Evolutionary conservation across 2,888 invertebrate species (phyloP), one percentile per base, ranked within the genome.

Genomic region (Netelia fuscicornis): DNA sequence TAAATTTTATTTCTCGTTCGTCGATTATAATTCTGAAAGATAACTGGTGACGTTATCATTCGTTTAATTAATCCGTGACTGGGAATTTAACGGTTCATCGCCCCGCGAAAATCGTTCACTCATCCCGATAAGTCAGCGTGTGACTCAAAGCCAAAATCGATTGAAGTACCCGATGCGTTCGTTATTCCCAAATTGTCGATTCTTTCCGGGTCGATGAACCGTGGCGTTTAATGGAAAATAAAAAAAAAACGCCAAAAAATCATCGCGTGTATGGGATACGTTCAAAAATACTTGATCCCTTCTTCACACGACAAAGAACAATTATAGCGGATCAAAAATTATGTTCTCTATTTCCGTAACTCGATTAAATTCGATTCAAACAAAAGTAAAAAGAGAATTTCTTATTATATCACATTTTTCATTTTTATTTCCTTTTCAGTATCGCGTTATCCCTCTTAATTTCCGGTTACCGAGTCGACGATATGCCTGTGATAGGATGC

Each of bases 401-500:
- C 25, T 77, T 77, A 3, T 20, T 17, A 11, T 52, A 54, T 58
- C 10, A 30, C n/a, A 54, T 70, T 23, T 71, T 65, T 23, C 17
- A 62, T 64, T 52, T 64, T 58, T 56, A 44, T 74, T 58, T 78
- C 2, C n/a, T 60, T 85, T 79, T 65, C 85, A 77, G 84, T 30
- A 52, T n/a, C 25, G 58, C 44, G 2, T 42, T 30, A 17, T 75
- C 52, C 13, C 60, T 17, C 54, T 25, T 58, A 65, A 64, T 67
- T 65, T 30, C 17, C 52, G 11, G n/a, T 64, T 42, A n/a, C n/a
- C 58, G 52, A 62, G 9, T 52, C 70, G 58, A 65, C 78, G 81
- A 80, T 58, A 91, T 90, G 90, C 79, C 89, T 54, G 77, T 67
- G 25, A 87, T 90, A 78, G 92, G 92, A 70, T 92, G 92, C 68